phyloP scores from a whole-genome alignment of 2,797 vertebrate genomes.

The Arctocebus calabarensis region DNA sequence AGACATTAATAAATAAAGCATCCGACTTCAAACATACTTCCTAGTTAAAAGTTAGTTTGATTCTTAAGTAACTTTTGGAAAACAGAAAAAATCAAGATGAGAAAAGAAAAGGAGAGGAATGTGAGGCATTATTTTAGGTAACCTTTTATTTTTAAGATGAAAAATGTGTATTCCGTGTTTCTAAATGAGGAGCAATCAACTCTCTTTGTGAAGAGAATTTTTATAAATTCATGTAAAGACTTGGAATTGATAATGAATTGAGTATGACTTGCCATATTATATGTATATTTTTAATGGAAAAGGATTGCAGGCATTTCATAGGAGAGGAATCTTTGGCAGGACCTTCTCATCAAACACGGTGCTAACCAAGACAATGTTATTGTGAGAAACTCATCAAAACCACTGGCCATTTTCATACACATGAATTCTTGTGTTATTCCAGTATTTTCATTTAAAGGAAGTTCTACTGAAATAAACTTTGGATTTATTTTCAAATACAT shows the following conservation, averaged over 20 bases:
- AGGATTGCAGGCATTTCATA: not conserved
- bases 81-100: slow-evolving; percentile 35
- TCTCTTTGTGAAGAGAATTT: not conserved
- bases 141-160: not conserved
- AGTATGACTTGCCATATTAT: not conserved
- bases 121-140: not conserved
- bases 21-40: not conserved
- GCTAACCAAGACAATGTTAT: not conserved
- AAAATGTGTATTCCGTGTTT: not conserved
- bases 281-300: not conserved
- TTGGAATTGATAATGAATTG: not conserved
- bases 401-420: not conserved
- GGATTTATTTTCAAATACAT: slow-evolving; percentile 47
- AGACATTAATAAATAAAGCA: not conserved
- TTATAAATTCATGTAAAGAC: not conserved
- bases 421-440: slow-evolving; percentile 1
- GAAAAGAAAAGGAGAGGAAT: not conserved
- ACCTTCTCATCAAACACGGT: not conserved
- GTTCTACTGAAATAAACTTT: not conserved
- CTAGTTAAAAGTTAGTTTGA: slow-evolving; percentile 14
- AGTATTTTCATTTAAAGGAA: slow-evolving; percentile 32
- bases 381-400: not conserved
- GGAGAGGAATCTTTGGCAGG: not conserved
- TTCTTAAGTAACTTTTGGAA: not conserved
- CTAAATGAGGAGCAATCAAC: not conserved